Evolutionary conservation across 2,888 invertebrate genomes (phyloP), one percentile per base, ranked within the genome.

Genomic region (Strigamia transsilvanica): DNA sequence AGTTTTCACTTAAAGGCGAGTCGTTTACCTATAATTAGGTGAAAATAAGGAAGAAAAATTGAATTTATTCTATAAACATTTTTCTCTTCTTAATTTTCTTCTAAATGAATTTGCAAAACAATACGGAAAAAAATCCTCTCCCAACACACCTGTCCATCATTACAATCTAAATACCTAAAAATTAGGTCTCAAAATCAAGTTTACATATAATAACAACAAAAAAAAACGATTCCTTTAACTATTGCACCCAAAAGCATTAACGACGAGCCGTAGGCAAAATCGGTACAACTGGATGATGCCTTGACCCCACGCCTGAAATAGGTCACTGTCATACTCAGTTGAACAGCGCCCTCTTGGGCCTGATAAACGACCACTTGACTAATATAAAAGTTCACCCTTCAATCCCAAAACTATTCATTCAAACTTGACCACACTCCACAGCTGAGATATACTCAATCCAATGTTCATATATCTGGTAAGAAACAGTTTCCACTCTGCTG

Each of bases 271-370:
- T 66, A 66, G 61, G 61, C 61, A 18, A 66, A 18, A 66, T 18
- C 61, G 18, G 6, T 66, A 66, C 18, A 21, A 18, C 61, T 46
- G 21, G 23, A 12, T 66, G 61, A 66, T 66, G 23, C 23, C 61
- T 66, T 66, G 61, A 66, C 13, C 61, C 61, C 18, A 23, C 12
- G 18, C 21, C 78, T 27, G 32, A 78, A 78, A 41, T 78, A 27
- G 78, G 78, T 78, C 78, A 78, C 78, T 78, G 78, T 78, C 78
- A 78, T 78, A 27, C 78, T 27, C 78, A 41, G 78, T 34, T 41
- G 41, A 41, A n/a, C 78, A 41, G 78, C 78, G 38, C 41, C 78
- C 78, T 38, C 78, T 66, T 66, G 61, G 21, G 61, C 61, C 61
- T 66, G 23, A 66, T 66, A 18, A 66, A 66, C 61, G 61, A 66